A percentile compares a stretch with the other conserved stretches of the same genome.
Evolutionary conservation across 2,797 vertebrate genomes (phyloP).

Genomic region (Oryzias dopingdopingensis): DNA sequence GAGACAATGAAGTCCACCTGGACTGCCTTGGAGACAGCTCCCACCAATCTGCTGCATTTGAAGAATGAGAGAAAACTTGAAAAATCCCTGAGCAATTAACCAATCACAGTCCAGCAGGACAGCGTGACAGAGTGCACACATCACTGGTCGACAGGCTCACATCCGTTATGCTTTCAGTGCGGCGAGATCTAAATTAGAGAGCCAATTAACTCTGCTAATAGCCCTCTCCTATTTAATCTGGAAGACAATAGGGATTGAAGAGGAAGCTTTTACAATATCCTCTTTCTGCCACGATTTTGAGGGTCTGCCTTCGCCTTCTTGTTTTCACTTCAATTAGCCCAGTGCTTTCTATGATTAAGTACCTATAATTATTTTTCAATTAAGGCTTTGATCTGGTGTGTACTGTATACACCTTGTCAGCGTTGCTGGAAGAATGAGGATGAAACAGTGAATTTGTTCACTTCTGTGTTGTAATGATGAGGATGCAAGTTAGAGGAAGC

Average conservation of each 20-base stretch:
- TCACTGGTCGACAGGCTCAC: conserved; percentile 87
- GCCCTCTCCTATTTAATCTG: conserved; percentile 99
- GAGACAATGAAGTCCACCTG: conserved; percentile 46
- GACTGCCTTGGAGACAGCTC: conserved; percentile 35
- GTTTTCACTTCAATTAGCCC: conserved; percentile 98
- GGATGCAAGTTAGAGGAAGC: conserved; percentile 72
- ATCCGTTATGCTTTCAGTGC: conserved; percentile 98
- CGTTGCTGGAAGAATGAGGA: conserved; percentile 73
- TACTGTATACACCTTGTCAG: conserved; percentile 82
- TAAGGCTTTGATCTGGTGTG: conserved; percentile 97
- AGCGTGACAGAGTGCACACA: conserved; percentile 93
- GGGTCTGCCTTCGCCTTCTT: conserved; percentile 91
- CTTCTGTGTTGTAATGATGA: conserved; percentile 76
- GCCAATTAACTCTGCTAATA: conserved; percentile 99
- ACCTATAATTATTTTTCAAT: conserved; percentile 99
- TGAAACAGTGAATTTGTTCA: conserved; percentile 81
- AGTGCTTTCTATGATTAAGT: conserved; percentile 99
- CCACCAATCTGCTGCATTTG: conserved; percentile 59
- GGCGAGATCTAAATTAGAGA: conserved; percentile 99
- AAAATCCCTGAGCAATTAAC: conserved; percentile 80
- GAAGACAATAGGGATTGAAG: conserved; percentile 98
- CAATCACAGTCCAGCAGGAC: conserved; percentile 86
- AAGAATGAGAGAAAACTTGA: conserved; percentile 78
- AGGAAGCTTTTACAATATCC: conserved; percentile 96
- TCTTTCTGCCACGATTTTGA: conserved; percentile 94